phyloP scores from a whole-genome alignment of 2,797 vertebrate species.

The Cryptoblepharus egeriae region DNA sequence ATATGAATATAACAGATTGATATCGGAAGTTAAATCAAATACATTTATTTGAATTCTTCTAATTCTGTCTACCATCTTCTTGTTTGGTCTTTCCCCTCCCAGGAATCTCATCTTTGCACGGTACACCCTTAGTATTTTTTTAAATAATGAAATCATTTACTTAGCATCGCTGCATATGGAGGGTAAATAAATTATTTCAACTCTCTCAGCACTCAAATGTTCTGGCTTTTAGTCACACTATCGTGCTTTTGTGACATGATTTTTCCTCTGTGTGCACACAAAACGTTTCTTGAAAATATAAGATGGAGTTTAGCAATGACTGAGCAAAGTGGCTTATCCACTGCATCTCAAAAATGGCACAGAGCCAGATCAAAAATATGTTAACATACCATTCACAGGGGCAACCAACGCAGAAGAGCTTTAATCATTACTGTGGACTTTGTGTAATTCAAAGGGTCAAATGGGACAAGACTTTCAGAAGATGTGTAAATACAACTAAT shows the following conservation, averaged over 20 bases:
- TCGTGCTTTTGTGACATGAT: not conserved
- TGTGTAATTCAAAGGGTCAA: not conserved
- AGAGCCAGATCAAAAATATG: no score
- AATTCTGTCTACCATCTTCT: not conserved
- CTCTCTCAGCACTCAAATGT: conserved; percentile 10
- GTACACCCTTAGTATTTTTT: conserved; percentile 1
- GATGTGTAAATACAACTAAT: not conserved
- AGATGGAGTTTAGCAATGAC: not conserved
- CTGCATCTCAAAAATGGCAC: not conserved
- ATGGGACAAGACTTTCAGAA: not conserved
- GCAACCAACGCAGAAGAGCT: not conserved
- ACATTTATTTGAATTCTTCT: not conserved
- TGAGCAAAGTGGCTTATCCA: not conserved
- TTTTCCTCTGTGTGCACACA: not conserved
- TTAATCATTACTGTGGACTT: not conserved
- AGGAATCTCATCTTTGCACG: not conserved
- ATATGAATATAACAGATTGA: no score
- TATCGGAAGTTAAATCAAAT: not conserved
- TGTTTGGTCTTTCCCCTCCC: not conserved
- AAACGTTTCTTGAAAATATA: not conserved
- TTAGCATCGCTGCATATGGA: conserved; percentile 3
- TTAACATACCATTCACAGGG: not conserved
- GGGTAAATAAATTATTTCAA: conserved; percentile 46
- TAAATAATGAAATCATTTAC: conserved; percentile 40
- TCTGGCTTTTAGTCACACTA: not conserved